Percentiles rank a stretch among this genome's conserved stretches.
These are phyloP conservation scores for Rhinichthys klamathensis DNA, from an alignment of 2,113 vertebrate genomes.

Conservation along the genomic window DNA sequence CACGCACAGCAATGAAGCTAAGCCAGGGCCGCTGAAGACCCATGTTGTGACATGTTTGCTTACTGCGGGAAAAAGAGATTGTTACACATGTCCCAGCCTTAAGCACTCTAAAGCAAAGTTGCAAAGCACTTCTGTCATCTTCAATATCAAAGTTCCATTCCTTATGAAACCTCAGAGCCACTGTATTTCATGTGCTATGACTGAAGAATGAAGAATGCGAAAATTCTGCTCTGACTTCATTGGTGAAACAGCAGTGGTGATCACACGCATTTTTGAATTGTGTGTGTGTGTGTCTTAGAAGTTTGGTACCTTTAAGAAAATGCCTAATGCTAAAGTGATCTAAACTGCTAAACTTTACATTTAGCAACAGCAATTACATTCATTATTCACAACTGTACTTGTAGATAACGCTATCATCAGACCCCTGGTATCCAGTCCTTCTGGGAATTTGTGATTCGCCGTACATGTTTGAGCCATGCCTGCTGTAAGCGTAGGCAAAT, in stretches of 20 bases:
- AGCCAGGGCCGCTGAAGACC: background rate
- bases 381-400: background rate
- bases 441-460: too few species aligned
- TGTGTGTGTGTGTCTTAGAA: background rate
- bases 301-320: background rate
- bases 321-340: background rate
- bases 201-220: background rate
- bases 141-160: background rate
- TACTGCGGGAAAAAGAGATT: background rate
- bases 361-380: background rate
- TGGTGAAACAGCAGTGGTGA: background rate
- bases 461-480: too few species aligned
- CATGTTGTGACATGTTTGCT: background rate
- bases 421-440: background rate
- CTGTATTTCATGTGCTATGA: background rate
- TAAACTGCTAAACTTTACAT: background rate
- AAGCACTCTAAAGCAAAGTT: background rate
- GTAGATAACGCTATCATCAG: background rate
- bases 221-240: conserved; percentile 7
- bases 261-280: conserved; percentile 3
- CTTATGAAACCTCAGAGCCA: background rate
- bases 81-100: background rate
- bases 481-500: too few species aligned
- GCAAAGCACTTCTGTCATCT: background rate
- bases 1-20: background rate